phyloP scores from a whole-genome alignment of 2,797 vertebrate species.

The Pseudomugil gertrudae region DNA sequence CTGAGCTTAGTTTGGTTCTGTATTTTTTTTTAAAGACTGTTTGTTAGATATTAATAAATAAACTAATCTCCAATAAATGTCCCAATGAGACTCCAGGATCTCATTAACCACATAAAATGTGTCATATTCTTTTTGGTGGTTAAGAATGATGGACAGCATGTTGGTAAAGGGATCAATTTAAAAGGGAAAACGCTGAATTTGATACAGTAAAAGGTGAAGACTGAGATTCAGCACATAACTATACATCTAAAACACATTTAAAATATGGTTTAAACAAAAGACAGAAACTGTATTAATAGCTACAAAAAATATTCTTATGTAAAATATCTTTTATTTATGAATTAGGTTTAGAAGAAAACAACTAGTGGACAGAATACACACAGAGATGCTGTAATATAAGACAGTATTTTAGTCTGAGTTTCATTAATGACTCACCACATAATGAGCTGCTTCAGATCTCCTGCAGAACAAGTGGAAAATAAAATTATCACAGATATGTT shows the following conservation, averaged over 20 bases:
- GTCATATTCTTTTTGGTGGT: too few species aligned
- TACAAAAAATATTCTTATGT: not conserved
- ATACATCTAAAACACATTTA: not conserved
- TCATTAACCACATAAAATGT: too few species aligned
- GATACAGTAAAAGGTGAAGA: not conserved
- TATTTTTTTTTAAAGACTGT: too few species aligned
- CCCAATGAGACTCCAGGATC: not conserved
- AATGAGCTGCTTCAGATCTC: slow-evolving; percentile 85
- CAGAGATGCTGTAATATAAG: not conserved
- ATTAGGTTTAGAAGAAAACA: not conserved
- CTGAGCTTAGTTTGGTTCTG: not conserved
- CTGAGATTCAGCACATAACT: not conserved
- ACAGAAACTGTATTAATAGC: not conserved
- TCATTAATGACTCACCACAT: slow-evolving; percentile 79
- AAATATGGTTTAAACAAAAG: not conserved
- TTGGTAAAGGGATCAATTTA: too few species aligned
- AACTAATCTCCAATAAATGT: not conserved
- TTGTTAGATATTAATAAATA: not conserved
- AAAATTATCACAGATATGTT: not conserved
- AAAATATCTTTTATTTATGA: not conserved
- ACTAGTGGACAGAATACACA: not conserved
- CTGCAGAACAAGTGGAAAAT: slow-evolving; percentile 59
- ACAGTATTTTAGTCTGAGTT: not conserved
- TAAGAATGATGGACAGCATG: too few species aligned
- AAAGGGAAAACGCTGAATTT: too few species aligned